These are phyloP conservation scores for Philereme vetulata DNA, from an alignment of 2,888 invertebrate genomes.

Conservation along the genomic window DNA sequence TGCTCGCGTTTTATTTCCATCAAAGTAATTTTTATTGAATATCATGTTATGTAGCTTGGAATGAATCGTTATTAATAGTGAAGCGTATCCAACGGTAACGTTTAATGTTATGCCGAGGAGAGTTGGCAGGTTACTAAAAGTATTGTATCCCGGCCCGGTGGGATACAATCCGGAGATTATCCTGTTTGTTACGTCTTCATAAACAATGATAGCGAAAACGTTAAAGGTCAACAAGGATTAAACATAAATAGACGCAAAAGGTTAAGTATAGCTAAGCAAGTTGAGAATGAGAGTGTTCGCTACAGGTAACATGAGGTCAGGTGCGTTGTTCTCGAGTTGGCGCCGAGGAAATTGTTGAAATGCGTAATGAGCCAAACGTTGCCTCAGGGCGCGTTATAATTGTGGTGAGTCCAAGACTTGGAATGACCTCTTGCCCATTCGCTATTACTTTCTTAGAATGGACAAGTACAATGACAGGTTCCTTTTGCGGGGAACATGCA, in stretches of 20 bases:
- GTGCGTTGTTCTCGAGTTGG: conserved; percentile 27
- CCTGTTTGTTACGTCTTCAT: conserved; percentile 10
- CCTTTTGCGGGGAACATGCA: conserved; percentile 16
- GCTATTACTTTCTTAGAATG: conserved; percentile 29
- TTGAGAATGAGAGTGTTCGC: conserved; percentile 13
- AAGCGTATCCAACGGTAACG: background rate
- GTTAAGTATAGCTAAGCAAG: background rate
- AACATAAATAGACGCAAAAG: conserved; percentile 4
- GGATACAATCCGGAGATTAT: conserved; percentile 12
- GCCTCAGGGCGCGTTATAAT: conserved; percentile 69
- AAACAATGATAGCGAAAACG: conserved; percentile 3
- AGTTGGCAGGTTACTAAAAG: background rate
- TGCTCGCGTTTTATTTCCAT: conserved; percentile 40
- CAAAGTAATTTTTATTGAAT: conserved; percentile 42
- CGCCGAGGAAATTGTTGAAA: conserved; percentile 33
- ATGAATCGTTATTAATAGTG: conserved; percentile 1
- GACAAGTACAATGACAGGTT: conserved; percentile 22
- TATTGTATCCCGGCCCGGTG: background rate
- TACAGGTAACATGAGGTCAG: conserved; percentile 25
- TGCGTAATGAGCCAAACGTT: conserved; percentile 52
- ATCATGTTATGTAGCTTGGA: conserved; percentile 34
- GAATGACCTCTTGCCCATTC: conserved; percentile 28
- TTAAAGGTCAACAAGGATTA: conserved; percentile 2
- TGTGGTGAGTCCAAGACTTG: conserved; percentile 44
- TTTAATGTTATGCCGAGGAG: background rate